Conservation (phyloP, 1,140 invertebrate genomes). For the Diorhabda elongata region DNA sequence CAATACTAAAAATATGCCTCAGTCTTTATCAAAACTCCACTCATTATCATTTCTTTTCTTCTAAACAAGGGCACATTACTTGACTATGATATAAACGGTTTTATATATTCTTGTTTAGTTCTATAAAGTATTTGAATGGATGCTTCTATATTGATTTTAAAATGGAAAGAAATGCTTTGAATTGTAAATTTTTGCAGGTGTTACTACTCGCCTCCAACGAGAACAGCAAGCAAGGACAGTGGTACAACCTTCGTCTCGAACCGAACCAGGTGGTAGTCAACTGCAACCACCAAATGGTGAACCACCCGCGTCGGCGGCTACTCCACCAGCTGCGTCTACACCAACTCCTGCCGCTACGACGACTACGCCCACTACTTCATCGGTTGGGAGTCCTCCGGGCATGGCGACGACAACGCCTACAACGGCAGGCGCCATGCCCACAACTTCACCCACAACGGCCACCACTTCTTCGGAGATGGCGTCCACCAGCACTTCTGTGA, state of each 20-base stretch:
- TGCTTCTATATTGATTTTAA: too few relatives aligned
- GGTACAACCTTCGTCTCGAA: conserved; percentile 40
- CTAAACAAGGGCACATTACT: too few relatives aligned
- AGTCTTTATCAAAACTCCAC: too few relatives aligned
- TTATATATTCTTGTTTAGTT: too few relatives aligned
- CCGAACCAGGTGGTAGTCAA: conserved; percentile 41
- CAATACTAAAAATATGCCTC: too few relatives aligned
- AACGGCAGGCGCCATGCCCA: conserved; percentile 28
- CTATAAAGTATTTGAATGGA: too few relatives aligned
- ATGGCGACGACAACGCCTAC: conserved; percentile 36
- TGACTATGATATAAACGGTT: too few relatives aligned
- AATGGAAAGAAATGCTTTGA: too few relatives aligned
- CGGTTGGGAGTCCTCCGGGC: conserved; percentile 40
- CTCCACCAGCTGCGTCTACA: conserved; percentile 25
- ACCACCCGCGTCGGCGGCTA: conserved; percentile 12
- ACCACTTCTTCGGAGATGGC: conserved; percentile 23
- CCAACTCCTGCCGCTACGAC: conserved; percentile 37
- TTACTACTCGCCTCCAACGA: conserved; percentile 73
- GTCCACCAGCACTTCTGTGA: conserved; percentile 16
- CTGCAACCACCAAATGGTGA: conserved; percentile 31
- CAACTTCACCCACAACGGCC: conserved; percentile 23
- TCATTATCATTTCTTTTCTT: too few relatives aligned
- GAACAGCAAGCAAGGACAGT: conserved; percentile 68
- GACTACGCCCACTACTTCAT: conserved; percentile 31
- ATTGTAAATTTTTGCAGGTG: conserved; percentile 42